Conservation (phyloP, 2,888 invertebrate species). For the Caenorhabditis sulstoni region DNA sequence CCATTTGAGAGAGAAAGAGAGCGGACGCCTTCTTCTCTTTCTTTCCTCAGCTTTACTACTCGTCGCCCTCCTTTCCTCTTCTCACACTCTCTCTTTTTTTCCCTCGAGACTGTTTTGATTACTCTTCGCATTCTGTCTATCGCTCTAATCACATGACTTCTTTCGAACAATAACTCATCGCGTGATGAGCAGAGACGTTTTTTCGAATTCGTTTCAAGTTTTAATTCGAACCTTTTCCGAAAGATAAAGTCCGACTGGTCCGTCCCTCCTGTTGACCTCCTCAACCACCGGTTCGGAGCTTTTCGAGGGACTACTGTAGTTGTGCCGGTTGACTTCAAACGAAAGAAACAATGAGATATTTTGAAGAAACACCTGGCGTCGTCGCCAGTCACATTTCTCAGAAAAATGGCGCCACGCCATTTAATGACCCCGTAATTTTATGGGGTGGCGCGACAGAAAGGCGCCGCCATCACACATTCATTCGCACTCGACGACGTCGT, state of each 20-base stretch:
- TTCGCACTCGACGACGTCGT: neutral
- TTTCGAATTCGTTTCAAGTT: neutral
- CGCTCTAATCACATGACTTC: conserved; percentile 11
- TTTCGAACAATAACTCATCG: neutral
- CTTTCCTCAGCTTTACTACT: conserved; percentile 2
- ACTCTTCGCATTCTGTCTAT: neutral
- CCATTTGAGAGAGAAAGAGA: too few relatives aligned
- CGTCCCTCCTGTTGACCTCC: too few relatives aligned
- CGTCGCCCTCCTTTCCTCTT: neutral
- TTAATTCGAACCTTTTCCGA: too few relatives aligned
- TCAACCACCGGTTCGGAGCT: neutral
- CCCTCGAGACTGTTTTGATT: neutral
- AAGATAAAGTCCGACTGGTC: neutral
- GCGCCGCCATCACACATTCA: conserved; percentile 30
- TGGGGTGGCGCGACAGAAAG: conserved; percentile 59
- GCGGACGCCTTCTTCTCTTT: neutral
- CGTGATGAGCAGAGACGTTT: conserved; percentile 7
- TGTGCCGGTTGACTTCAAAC: conserved; percentile 42
- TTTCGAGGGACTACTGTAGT: neutral
- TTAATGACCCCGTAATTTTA: conserved; percentile 57
- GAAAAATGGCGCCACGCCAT: conserved; percentile 56
- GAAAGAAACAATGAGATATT: conserved; percentile 48
- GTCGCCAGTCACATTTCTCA: conserved; percentile 38
- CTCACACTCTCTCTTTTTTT: neutral
- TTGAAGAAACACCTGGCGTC: conserved; percentile 49